Percentiles rank a stretch among this genome's conserved stretches.
Conservation (phyloP, 2,113 vertebrate genomes). For the Platichthys flesus region DNA sequence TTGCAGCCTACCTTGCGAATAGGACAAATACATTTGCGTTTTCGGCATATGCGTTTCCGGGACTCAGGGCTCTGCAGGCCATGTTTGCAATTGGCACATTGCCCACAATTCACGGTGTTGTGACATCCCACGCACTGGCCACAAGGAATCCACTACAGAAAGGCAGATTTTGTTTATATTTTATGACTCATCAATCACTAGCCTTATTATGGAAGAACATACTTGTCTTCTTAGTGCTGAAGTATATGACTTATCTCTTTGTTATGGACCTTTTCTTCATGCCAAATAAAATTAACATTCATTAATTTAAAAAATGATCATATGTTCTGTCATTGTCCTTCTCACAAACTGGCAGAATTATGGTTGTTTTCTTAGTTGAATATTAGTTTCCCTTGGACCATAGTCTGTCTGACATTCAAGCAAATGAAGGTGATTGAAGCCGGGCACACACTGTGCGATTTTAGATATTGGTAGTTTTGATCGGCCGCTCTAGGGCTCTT, state of each 20-base stretch:
- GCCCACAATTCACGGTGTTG: constrained; percentile 85
- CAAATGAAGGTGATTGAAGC: background rate
- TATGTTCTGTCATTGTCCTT: too few species aligned
- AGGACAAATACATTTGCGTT: constrained; percentile 81
- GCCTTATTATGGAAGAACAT: background rate
- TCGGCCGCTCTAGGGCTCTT: too few species aligned
- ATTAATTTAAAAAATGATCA: too few species aligned
- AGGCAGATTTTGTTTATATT: background rate
- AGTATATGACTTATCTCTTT: background rate
- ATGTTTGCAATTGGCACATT: constrained; percentile 85
- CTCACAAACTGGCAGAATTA: too few species aligned
- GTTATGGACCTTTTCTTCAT: background rate
- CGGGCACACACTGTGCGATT: too few species aligned
- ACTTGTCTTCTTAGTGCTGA: background rate
- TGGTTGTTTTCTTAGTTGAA: background rate
- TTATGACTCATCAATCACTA: background rate
- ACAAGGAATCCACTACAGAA: constrained; percentile 85
- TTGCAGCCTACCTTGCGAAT: constrained; percentile 75
- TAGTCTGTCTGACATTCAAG: too few species aligned
- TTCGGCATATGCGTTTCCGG: constrained; percentile 76
- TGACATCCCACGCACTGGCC: constrained; percentile 88
- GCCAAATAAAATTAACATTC: background rate
- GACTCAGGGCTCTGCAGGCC: constrained; percentile 64
- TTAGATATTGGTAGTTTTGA: too few species aligned
- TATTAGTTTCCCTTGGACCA: background rate